Conservation (phyloP, 2,113 vertebrate species). For the Antechinus stuartii region DNA sequence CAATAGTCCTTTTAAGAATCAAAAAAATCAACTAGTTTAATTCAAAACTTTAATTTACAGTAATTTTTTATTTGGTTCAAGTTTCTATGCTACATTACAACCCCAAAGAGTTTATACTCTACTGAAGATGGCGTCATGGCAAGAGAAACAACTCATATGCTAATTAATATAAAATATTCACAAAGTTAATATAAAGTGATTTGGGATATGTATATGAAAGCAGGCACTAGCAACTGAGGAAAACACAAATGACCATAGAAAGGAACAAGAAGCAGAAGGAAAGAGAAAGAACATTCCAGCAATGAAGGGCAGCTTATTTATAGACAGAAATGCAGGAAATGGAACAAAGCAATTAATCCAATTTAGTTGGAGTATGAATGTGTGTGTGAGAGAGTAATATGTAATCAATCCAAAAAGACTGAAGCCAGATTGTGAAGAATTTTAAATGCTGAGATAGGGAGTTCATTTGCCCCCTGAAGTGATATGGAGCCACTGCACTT, state of each 20-base stretch:
- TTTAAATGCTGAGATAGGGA: background rate
- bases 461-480: background rate
- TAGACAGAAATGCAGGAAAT: background rate
- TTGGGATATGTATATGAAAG: background rate
- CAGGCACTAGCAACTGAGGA: background rate
- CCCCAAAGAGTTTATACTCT: background rate
- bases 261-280: background rate
- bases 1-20: background rate
- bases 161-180: background rate
- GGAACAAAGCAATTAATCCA: background rate
- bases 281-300: background rate
- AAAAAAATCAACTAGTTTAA: background rate
- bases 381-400: background rate
- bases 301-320: background rate
- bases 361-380: background rate
- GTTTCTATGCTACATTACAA: background rate
- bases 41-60: background rate
- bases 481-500: background rate
- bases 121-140: background rate
- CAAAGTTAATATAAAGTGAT: background rate
- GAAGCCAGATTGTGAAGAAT: background rate
- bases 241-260: background rate
- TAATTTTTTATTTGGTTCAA: background rate
- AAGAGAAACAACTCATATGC: background rate
- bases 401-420: background rate